These are phyloP conservation scores for Mimas tiliae DNA, from an alignment of 2,888 invertebrate genomes.

Conservation along the genomic window DNA sequence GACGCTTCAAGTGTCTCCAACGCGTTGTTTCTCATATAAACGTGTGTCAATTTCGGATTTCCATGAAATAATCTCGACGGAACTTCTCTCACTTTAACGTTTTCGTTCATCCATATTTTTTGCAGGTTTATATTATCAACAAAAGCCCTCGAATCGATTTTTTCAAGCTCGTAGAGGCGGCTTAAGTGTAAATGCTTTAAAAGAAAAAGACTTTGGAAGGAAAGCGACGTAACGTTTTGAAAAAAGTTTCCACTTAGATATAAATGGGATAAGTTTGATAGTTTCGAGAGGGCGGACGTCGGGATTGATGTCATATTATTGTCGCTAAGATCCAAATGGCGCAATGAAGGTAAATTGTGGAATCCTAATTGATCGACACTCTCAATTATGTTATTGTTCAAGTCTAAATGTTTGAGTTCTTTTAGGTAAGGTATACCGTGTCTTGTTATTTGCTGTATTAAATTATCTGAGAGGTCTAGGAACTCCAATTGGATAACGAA, in stretches of 20 bases:
- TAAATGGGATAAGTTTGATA: constrained; percentile 90
- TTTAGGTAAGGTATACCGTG: constrained; percentile 90
- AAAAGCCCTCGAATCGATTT: constrained; percentile 91
- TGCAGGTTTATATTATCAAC: constrained; percentile 94
- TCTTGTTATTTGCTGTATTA: constrained; percentile 89
- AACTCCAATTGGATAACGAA: constrained; percentile 88
- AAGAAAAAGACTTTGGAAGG: constrained; percentile 93
- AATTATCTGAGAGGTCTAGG: constrained; percentile 91
- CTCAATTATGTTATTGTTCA: constrained; percentile 91
- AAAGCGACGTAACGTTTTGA: constrained; percentile 88
- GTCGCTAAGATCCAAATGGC: constrained; percentile 90
- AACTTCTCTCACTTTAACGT: constrained; percentile 88
- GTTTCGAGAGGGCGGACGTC: constrained; percentile 89
- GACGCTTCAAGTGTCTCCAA: constrained; percentile 90
- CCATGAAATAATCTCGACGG: constrained; percentile 94
- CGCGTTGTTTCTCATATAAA: constrained; percentile 91
- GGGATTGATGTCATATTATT: constrained; percentile 93
- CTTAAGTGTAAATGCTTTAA: constrained; percentile 90
- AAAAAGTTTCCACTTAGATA: constrained; percentile 92
- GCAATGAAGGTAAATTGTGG: constrained; percentile 89
- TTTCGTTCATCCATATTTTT: constrained; percentile 91
- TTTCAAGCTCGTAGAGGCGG: constrained; percentile 87
- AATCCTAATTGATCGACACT: constrained; percentile 89
- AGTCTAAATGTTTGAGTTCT: constrained; percentile 88
- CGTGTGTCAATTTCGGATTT: constrained; percentile 90